Evolutionary conservation across 2,888 invertebrate species (phyloP).

Genomic region (Hirtodrosophila trivittata): DNA sequence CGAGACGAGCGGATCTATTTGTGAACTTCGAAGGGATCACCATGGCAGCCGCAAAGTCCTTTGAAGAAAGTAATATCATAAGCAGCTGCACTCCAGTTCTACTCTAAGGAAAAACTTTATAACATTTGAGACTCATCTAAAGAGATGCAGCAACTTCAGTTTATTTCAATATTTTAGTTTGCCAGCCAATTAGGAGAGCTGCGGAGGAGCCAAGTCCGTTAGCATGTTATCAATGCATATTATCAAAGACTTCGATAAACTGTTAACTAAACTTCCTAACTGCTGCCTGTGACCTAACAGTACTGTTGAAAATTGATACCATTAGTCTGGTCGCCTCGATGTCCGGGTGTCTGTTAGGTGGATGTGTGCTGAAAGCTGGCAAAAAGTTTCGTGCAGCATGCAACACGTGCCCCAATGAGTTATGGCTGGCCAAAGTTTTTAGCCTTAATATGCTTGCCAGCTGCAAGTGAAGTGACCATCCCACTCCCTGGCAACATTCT

Average conservation of each 20-base stretch:
- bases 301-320: conserved; percentile 65
- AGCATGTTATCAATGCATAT: conserved; percentile 60
- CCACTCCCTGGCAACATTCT: neutral
- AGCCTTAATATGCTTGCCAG: conserved; percentile 65
- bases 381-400: conserved; percentile 68
- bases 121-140: neutral
- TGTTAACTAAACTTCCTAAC: conserved; percentile 47
- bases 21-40: conserved; percentile 20
- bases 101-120: too few relatives aligned
- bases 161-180: neutral
- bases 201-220: conserved; percentile 33
- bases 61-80: too few relatives aligned
- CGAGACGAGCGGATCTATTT: conserved; percentile 54
- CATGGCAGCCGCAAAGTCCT: conserved; percentile 27
- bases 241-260: conserved; percentile 60
- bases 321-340: conserved; percentile 43
- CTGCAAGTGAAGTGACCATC: conserved; percentile 33
- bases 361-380: conserved; percentile 14
- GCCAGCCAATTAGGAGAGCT: conserved; percentile 8
- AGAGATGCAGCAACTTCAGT: neutral
- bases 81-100: neutral
- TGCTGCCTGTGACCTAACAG: conserved; percentile 48
- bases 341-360: conserved; percentile 13
- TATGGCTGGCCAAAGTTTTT: conserved; percentile 57
- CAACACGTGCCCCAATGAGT: conserved; percentile 73